These are phyloP conservation scores for Poeciliopsis paucimaculata DNA, from an alignment of 2,797 vertebrate genomes.

Conservation along the genomic window DNA sequence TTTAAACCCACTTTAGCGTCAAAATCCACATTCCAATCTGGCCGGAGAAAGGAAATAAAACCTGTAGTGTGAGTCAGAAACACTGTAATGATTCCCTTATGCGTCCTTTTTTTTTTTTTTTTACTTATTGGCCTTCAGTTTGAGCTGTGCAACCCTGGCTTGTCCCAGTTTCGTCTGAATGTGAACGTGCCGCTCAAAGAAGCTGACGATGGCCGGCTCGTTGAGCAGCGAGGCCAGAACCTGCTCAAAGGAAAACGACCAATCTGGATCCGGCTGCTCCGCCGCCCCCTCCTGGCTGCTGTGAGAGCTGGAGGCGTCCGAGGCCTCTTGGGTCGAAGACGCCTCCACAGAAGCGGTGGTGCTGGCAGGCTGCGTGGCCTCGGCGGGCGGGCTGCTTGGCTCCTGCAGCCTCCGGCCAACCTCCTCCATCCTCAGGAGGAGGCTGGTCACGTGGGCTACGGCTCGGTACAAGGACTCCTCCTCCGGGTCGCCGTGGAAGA, in stretches of 20 bases:
- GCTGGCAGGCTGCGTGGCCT: slow-evolving; percentile 38
- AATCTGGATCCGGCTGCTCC: slow-evolving; percentile 77
- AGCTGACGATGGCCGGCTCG: slow-evolving; percentile 89
- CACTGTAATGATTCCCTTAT: slow-evolving; percentile 7
- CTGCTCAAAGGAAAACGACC: slow-evolving; percentile 99
- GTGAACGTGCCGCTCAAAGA: slow-evolving; percentile 90
- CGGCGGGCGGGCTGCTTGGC: slow-evolving; percentile 38
- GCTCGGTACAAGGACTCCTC: slow-evolving; percentile 92
- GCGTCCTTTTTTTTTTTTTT: slow-evolving; percentile 9
- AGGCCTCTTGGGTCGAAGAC: slow-evolving; percentile 49
- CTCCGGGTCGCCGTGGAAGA: slow-evolving; percentile 92
- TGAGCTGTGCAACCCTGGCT: slow-evolving; percentile 86
- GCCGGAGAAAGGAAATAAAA: slow-evolving; percentile 37
- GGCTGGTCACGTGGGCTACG: slow-evolving; percentile 92
- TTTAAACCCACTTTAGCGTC: neutral
- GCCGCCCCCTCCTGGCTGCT: slow-evolving; percentile 58
- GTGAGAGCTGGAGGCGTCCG: slow-evolving; percentile 61
- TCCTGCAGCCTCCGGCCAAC: slow-evolving; percentile 88
- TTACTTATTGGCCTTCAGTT: slow-evolving; percentile 71
- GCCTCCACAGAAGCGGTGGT: slow-evolving; percentile 20
- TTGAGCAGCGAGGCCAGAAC: slow-evolving; percentile 95
- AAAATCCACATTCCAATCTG: neutral
- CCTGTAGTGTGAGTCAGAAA: slow-evolving; percentile 40
- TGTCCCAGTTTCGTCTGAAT: slow-evolving; percentile 83
- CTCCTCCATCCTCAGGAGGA: slow-evolving; percentile 96